A percentile compares a stretch with the other conserved stretches of the same genome.
These are phyloP conservation scores for Acestrorhynchus altus DNA, from an alignment of 2,797 vertebrate genomes.

Conservation along the genomic window DNA sequence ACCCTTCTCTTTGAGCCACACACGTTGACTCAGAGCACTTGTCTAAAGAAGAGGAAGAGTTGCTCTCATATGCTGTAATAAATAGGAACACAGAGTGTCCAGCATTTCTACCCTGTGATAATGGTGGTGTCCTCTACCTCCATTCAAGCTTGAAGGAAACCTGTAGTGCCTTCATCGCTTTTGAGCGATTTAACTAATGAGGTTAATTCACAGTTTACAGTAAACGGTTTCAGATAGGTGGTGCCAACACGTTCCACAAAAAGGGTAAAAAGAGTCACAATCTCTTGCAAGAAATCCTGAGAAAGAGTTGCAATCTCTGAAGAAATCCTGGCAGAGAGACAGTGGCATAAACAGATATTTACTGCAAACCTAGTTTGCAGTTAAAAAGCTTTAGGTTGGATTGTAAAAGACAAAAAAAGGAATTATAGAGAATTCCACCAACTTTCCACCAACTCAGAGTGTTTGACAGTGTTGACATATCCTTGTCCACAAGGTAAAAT, in stretches of 20 bases:
- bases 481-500: no score
- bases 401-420: no score
- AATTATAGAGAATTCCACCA: no score
- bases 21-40: background rate
- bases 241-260: background rate
- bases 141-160: constrained; percentile 45
- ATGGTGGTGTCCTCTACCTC: background rate
- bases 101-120: background rate
- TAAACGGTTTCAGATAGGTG: background rate
- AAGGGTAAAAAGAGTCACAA: constrained; percentile 9
- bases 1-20: background rate
- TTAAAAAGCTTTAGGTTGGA: no score
- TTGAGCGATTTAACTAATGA: background rate
- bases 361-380: background rate
- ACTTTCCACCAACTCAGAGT: no score
- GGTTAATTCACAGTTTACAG: constrained; percentile 24
- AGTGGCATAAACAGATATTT: background rate
- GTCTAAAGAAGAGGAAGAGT: background rate
- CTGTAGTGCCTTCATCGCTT: constrained; percentile 17
- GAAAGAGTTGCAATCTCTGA: background rate
- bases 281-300: no score
- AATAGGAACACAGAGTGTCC: background rate
- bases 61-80: background rate
- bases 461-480: no score
- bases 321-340: background rate